phyloP scores from a whole-genome alignment of 2,113 vertebrate genomes.

The Seriola aureovittata region DNA sequence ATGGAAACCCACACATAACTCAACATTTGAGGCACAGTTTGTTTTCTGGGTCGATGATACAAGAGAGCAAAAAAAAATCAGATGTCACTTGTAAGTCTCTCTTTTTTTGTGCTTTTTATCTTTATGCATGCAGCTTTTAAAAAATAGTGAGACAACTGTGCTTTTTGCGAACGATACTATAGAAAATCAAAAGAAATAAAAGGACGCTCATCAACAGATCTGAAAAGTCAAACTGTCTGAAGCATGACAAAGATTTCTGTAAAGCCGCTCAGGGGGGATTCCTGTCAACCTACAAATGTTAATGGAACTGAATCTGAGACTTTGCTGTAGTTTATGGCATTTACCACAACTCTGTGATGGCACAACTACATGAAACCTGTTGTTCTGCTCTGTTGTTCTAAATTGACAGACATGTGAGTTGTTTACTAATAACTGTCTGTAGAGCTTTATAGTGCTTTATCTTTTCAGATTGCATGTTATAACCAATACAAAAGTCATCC shows the following conservation, averaged over 20 bases:
- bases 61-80: neutral
- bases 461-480: slow-evolving; percentile 1
- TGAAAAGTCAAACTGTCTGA: neutral
- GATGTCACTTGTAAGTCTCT: neutral
- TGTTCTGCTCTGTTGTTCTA: slow-evolving; percentile 8
- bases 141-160: neutral
- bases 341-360: neutral
- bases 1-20: slow-evolving; percentile 36
- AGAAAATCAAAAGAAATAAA: neutral
- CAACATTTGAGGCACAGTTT: slow-evolving; percentile 20
- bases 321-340: slow-evolving; percentile 11
- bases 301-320: neutral
- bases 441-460: slow-evolving; percentile 26
- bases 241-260: neutral
- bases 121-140: neutral
- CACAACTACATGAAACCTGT: slow-evolving; percentile 23
- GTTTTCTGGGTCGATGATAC: slow-evolving; percentile 22
- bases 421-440: slow-evolving; percentile 11
- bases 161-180: neutral
- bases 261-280: neutral
- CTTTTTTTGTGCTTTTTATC: neutral
- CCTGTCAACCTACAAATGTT: slow-evolving; percentile 5
- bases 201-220: neutral
- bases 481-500: slow-evolving; percentile 1
- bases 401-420: slow-evolving; percentile 26